Base-by-base conservation (phyloP, 1,140 invertebrate species). In the Brachionus koreanus region DNA sequence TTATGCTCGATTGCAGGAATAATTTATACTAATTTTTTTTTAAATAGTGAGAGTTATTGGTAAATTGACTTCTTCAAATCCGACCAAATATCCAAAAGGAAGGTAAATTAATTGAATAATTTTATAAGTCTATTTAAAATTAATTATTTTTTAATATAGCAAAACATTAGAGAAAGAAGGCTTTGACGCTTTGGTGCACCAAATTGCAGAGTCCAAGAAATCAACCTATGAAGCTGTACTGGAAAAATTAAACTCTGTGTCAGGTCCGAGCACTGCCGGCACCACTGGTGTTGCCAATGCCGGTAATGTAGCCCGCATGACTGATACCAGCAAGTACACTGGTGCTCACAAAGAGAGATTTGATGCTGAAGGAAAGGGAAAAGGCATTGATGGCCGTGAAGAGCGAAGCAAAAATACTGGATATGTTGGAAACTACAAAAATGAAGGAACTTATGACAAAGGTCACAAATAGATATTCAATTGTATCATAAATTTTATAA, bases 251-350 rank as follows among this genome's bases (percentile, higher is more conserved):
- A 74, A 46, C 49, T 72, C 65, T 3, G 42, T 69, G 0, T 63
- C 42, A 16, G 82, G 82, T 4, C 82, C 82, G 19, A 72, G 65
- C 39, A 49, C 57, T 33, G 65, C 63, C 57, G 57, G 57, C 12
- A 69, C 65, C 5, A 82, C 82, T 35, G 84, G 84, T 69, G 67
- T 81, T 10, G 82, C 83, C 4, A 85, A 85, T 67, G 84, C 84
- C 12, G 84, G 82, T 23, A 91, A 94, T 4, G 93, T 96, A 2
- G 93, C 94, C 82, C 90, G 95, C 76, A 86, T 98, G 83, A 98
- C 96, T 7, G 89, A 90, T 83, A 83, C 86, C 12, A 83, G 84
- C 2, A 85, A 87, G 35, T 91, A 91, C 83, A 91, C 90, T 1
- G 90, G 90, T n/a, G 84, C 88, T 5, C 90, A 91, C 83, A 90